phyloP scores from a whole-genome alignment of 2,797 vertebrate species.

The Arrhamphus sclerolepis region DNA sequence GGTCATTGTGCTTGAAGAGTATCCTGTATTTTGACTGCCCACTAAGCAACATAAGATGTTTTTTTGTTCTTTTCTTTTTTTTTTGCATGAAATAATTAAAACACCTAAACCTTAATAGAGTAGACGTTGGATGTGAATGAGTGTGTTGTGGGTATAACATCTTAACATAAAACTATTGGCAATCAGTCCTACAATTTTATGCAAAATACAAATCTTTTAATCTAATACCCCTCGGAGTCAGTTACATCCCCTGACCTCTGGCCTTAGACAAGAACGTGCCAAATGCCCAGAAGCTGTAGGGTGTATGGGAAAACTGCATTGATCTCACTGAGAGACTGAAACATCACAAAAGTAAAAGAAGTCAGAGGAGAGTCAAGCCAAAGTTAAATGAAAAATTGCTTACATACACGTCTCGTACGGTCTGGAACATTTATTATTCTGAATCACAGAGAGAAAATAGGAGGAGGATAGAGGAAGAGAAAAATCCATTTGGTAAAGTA shows the following conservation, averaged over 20 bases:
- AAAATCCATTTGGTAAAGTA: slow-evolving; percentile 86
- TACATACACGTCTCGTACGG: slow-evolving; percentile 60
- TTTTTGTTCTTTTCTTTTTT: neutral
- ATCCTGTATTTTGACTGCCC: slow-evolving; percentile 28
- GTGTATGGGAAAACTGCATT: slow-evolving; percentile 54
- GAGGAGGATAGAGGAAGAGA: slow-evolving; percentile 71
- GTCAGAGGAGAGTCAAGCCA: slow-evolving; percentile 52
- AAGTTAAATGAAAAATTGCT: slow-evolving; percentile 84
- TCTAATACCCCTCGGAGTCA: neutral
- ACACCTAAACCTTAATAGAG: slow-evolving; percentile 7
- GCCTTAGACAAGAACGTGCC: too few species aligned
- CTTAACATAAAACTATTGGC: slow-evolving; percentile 9
- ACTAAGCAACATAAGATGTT: slow-evolving; percentile 10
- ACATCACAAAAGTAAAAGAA: slow-evolving; percentile 52
- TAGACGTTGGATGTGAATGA: too few species aligned
- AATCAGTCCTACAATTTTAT: neutral
- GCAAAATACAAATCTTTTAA: slow-evolving; percentile 27
- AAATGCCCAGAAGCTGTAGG: neutral
- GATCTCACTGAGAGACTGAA: slow-evolving; percentile 47
- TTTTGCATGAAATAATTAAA: neutral
- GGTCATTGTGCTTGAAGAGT: slow-evolving; percentile 47
- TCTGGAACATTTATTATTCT: slow-evolving; percentile 80
- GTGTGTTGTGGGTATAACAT: too few species aligned
- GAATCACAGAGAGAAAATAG: slow-evolving; percentile 65
- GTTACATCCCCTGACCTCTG: too few species aligned